Evolutionary conservation across 2,797 vertebrate species (phyloP), one percentile per base, ranked within the genome.

Genomic region (Morus bassanus): DNA sequence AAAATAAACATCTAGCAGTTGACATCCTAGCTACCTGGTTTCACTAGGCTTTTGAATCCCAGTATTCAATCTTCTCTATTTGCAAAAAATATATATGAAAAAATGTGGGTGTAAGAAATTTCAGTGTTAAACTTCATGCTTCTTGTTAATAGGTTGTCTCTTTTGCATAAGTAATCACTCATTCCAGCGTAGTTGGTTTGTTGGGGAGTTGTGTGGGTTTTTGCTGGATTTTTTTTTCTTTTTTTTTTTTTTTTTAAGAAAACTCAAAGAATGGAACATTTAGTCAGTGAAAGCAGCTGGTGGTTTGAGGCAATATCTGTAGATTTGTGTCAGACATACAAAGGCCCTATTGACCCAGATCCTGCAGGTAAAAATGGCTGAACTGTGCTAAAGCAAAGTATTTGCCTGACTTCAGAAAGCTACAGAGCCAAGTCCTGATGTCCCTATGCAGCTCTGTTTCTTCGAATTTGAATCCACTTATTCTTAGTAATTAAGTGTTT

Each of bases 281-380:
- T 69, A 72, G 46, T 46, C 50, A 53, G n/a, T 82, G 74, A 73
- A 90, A 87, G 77, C 61, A 61, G 37, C 5, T 27, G 12, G 39
- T 90, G 43, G 41, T 93, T 91, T 91, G 70, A 82, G 70, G 69
- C 88, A 86, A 0, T 91, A 88, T 79, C 59, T 85, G 59, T 67
- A 74, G 59, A 63, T 91, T 65, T 75, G 35, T 91, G 43, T 78
- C 18, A 43, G 82, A 28, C 8, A 11, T 33, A 28, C 39, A 82
- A 59, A 92, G 76, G 59, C 9, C 80, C 68, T 70, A 4, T 88
- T 93, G 89, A 95, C 88, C 85, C 54, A 88, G 43, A 89, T 95
- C 31, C 22, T 73, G 31, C 23, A 24, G 53, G 65, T 64, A 18
- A 23, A 89, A 94, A 60, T 75, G 54, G 31, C 35, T 88, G 50